Percentiles rank a stretch among this genome's conserved stretches.
phyloP scores from a whole-genome alignment of 2,113 vertebrate genomes.

The Condylura cristata region DNA sequence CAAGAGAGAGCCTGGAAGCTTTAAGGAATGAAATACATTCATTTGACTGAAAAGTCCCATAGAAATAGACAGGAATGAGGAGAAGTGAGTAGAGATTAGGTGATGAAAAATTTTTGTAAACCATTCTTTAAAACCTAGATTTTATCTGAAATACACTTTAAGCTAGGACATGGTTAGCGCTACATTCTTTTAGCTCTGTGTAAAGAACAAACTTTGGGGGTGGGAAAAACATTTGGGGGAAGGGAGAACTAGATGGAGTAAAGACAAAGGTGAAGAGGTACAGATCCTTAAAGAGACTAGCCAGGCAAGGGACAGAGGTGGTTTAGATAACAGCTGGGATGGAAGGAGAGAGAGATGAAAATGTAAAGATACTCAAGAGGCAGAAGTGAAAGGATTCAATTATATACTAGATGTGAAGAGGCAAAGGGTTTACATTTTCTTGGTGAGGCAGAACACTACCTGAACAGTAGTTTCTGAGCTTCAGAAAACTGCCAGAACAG shows the following conservation, averaged over 20 bases:
- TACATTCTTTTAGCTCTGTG: background rate
- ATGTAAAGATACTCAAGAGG: background rate
- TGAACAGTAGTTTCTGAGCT: too few relatives aligned
- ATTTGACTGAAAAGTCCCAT: background rate
- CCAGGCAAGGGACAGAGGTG: background rate
- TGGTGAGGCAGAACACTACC: background rate
- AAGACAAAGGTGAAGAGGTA: background rate
- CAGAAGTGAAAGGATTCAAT: background rate
- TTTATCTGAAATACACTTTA: conserved; percentile 32
- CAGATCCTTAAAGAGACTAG: background rate
- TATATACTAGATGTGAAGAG: background rate
- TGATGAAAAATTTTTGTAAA: background rate
- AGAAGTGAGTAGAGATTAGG: background rate
- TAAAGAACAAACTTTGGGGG: background rate
- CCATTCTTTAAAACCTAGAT: background rate
- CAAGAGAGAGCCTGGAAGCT: background rate
- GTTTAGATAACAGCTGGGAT: background rate
- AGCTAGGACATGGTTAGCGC: background rate
- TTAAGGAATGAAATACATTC: background rate
- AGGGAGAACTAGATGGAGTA: background rate
- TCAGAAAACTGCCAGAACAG: background rate
- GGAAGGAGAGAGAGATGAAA: background rate
- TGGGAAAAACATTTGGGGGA: background rate
- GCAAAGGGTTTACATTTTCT: conserved; percentile 25
- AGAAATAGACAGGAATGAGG: background rate